Conservation (phyloP, 2,113 vertebrate genomes). For the Rhineura floridana region DNA sequence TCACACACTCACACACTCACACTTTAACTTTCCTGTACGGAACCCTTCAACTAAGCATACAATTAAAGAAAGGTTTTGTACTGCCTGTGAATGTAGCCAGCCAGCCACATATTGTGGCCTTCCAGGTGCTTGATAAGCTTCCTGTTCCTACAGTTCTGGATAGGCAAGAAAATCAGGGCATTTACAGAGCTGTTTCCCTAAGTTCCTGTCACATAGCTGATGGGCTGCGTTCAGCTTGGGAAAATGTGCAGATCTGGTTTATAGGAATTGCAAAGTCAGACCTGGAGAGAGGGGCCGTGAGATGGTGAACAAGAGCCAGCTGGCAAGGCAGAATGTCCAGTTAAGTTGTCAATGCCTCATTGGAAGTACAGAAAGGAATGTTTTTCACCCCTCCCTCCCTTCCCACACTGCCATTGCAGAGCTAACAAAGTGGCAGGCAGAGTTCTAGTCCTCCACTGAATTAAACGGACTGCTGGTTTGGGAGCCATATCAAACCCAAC, state of each 20-base stretch:
- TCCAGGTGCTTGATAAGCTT: neutral
- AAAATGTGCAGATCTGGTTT: neutral
- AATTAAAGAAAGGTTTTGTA: too few species aligned
- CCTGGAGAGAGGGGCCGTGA: neutral
- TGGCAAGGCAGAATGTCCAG: neutral
- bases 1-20: too few species aligned
- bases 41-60: neutral
- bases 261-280: neutral
- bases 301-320: neutral
- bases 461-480: constrained; percentile 40
- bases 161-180: neutral
- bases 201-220: neutral
- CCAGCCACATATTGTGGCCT: neutral
- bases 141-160: neutral
- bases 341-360: neutral
- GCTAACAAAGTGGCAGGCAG: constrained; percentile 8
- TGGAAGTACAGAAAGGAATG: fast-evolving
- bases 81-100: too few species aligned
- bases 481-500: constrained; percentile 57
- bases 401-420: neutral
- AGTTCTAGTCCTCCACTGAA: constrained; percentile 29
- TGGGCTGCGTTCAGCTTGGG: neutral
- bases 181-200: too few species aligned
- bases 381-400: neutral
- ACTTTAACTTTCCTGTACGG: neutral